Conservation (phyloP, 2,888 invertebrate genomes). For the Cactoblastis cactorum region DNA sequence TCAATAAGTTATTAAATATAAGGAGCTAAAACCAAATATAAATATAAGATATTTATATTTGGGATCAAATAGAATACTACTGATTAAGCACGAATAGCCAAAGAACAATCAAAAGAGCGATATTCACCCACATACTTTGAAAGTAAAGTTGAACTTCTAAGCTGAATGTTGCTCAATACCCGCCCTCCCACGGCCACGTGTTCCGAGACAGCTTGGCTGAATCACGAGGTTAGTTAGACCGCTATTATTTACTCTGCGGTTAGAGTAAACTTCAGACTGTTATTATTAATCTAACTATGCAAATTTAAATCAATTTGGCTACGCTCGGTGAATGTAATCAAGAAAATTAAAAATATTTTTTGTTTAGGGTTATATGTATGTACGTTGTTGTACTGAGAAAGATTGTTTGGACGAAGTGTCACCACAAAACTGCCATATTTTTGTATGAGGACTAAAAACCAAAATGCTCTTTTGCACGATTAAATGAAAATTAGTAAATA, state of each 20-base stretch:
- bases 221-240: conserved; percentile 23
- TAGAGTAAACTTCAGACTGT: neutral
- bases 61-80: no score
- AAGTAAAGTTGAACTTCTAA: neutral
- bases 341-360: neutral
- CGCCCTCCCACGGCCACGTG: conserved; percentile 32
- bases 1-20: no score
- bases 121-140: neutral
- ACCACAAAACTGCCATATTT: no score
- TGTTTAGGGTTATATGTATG: no score
- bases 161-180: conserved; percentile 22
- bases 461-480: no score
- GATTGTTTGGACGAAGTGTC: no score
- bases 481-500: no score
- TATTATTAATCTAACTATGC: neutral
- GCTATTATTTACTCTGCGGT: no score
- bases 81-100: neutral
- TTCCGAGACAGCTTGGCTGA: conserved; percentile 32
- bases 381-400: no score
- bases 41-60: no score
- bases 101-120: neutral
- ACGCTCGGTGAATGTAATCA: neutral
- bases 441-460: no score
- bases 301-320: neutral
- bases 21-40: no score